Conservation (phyloP, 2,113 vertebrate genomes). For the Cheirogaleus medius region DNA sequence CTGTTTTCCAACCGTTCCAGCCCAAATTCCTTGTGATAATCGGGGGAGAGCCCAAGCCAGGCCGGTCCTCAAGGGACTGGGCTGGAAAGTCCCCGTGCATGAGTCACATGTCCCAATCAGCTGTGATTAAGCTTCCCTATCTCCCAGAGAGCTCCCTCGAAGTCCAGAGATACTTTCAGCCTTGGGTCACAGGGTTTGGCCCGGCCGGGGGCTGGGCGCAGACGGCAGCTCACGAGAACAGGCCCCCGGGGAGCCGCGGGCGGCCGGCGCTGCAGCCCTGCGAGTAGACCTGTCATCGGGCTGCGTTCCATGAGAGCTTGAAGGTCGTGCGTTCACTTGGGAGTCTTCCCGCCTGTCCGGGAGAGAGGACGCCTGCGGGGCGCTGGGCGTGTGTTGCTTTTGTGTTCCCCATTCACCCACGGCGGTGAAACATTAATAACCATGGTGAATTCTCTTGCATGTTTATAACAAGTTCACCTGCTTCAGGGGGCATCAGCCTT, state of each 20-base stretch:
- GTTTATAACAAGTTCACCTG: background rate
- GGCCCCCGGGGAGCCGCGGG: background rate
- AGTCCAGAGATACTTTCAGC: conserved; percentile 48
- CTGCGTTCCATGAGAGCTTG: background rate
- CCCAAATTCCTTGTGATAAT: background rate
- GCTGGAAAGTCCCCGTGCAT: background rate
- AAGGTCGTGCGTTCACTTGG: background rate
- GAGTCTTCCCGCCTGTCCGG: background rate
- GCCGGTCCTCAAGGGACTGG: background rate
- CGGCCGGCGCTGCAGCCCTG: background rate
- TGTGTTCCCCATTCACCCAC: background rate
- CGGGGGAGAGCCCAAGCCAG: background rate
- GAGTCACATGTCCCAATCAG: conserved; percentile 18
- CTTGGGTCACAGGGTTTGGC: conserved; percentile 52
- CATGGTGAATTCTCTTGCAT: background rate
- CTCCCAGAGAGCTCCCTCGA: background rate
- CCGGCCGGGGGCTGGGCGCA: background rate
- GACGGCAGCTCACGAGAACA: background rate
- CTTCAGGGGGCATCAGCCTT: background rate
- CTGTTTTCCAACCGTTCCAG: background rate
- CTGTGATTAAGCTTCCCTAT: conserved; percentile 20
- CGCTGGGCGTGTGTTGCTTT: background rate
- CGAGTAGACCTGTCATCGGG: background rate
- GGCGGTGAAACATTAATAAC: background rate
- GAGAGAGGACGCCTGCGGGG: background rate